Evolutionary conservation across 2,888 invertebrate species (phyloP), one percentile per base, ranked within the genome.

Genomic region (Lasioglossum leucozonium): DNA sequence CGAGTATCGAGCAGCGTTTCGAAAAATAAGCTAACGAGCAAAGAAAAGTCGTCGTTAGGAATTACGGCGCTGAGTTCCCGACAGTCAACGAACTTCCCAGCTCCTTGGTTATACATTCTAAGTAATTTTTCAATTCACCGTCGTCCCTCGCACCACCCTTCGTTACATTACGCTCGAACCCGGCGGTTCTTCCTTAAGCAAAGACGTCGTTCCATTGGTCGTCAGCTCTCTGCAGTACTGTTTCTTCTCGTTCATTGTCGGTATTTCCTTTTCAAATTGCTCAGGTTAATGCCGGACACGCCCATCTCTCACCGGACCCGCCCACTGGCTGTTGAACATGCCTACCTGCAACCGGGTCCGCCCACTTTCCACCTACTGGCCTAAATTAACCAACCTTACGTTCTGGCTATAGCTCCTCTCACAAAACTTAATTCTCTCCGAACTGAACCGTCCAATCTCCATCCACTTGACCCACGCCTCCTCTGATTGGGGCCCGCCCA

Each of bases 21-120:
- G 71, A 72, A 72, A 72, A 42, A 72, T 47, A 30, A 72, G 30
- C 47, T 47, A 44, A 44, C 44, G 44, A 72, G 72, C 4, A 10
- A 16, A 62, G 30, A n/a, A 44, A 30, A 72, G 44, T 44, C 44
- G 72, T 30, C 42, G 44, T 42, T 26, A 26, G 42, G 30, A 72
- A 72, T 44, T 44, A 26, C 44, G 6, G 26, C 10, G 8, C 18
- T 30, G 44, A 6, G 72, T 18, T 44, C 30, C 3, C 26, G 26
- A 37, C 65, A 0, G 10, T 18, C 16, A 16, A 34, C 34, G 30
- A 67, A 37, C 67, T 67, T 34, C 67, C 8, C 0, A 30, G 65
- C 18, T 18, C 22, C 65, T 16, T 10, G 34, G 18, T 30, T 65
- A 22, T 10, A 65, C 34, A 30, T 65, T 34, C 16, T 0, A 22